Evolutionary conservation across 2,888 invertebrate genomes (phyloP).

Genomic region (Quadriops clusia): DNA sequence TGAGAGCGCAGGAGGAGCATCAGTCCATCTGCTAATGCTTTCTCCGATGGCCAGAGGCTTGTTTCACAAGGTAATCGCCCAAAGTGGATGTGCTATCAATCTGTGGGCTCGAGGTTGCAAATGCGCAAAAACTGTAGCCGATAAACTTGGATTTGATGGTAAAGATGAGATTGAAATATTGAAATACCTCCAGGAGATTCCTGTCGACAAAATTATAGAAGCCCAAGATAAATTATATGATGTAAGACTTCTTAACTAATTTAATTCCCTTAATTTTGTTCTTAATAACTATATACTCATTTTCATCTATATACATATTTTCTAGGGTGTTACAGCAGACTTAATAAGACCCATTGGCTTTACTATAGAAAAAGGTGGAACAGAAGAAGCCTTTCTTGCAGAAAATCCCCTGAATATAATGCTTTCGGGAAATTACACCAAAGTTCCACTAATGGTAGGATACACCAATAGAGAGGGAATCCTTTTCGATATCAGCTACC

Average conservation of each 20-base stretch:
- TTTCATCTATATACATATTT: conserved; percentile 1
- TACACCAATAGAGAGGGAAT: conserved; percentile 24
- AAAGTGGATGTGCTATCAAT: conserved; percentile 12
- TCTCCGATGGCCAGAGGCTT: conserved; percentile 35
- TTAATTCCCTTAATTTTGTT: conserved; percentile 3
- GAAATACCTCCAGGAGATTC: conserved; percentile 9
- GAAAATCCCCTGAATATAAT: conserved; percentile 21
- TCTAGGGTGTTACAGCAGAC: conserved; percentile 10
- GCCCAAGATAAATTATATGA: conserved; percentile 10
- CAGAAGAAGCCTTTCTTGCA: conserved; percentile 19
- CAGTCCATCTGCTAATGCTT: conserved; percentile 38
- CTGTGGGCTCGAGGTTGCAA: conserved; percentile 6
- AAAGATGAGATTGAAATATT: conserved; percentile 7
- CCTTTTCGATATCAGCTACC: conserved; percentile 16
- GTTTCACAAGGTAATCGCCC: conserved; percentile 17
- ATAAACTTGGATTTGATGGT: conserved; percentile 4
- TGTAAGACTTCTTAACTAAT: conserved; percentile 8
- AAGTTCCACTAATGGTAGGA: conserved; percentile 24
- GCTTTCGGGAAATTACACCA: conserved; percentile 18
- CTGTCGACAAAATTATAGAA: conserved; percentile 9
- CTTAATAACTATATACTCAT: conserved; percentile 1
- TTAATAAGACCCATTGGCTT: conserved; percentile 8
- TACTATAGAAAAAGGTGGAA: conserved; percentile 17
- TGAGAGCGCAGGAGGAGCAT: conserved; percentile 41
- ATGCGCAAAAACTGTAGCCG: conserved; percentile 2